Conservation (phyloP, 2,113 vertebrate species). For the Odocoileus hemionus region DNA sequence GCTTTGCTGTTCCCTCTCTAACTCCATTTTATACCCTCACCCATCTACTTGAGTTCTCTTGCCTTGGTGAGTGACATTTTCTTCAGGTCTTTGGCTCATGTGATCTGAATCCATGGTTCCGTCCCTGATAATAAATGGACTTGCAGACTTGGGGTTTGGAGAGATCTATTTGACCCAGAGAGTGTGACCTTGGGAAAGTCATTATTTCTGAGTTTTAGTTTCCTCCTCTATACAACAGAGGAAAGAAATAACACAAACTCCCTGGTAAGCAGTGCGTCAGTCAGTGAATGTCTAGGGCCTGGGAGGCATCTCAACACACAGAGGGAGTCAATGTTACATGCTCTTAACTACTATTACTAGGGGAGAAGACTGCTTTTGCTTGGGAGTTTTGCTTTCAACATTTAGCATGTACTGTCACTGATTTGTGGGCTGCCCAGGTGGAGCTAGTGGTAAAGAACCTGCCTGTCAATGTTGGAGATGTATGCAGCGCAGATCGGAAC, state of each 20-base stretch:
- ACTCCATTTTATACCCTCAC: not conserved
- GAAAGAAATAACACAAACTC: not conserved
- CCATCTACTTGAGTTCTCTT: not conserved
- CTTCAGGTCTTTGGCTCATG: not conserved
- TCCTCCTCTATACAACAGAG: not conserved
- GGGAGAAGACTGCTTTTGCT: not conserved
- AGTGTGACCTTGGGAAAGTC: not conserved
- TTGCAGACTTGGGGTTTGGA: not conserved
- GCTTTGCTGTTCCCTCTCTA: not conserved
- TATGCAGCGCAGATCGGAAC: not conserved
- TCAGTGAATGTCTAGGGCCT: not conserved
- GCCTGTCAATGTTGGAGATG: not conserved
- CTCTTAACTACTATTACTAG: not conserved
- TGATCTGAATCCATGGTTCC: not conserved
- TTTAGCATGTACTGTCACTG: not conserved
- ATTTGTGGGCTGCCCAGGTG: not conserved
- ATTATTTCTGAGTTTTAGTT: constrained; percentile 11
- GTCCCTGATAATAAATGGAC: not conserved
- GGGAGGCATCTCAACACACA: not conserved
- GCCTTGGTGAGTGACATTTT: not conserved
- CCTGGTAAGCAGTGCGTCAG: not conserved
- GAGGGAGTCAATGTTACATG: not conserved
- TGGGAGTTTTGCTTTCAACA: not conserved
- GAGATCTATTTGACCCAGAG: not conserved
- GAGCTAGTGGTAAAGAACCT: not conserved